Evolutionary conservation across 2,888 invertebrate genomes (phyloP), one percentile per base, ranked within the genome.

Genomic region (Conistra vaccinii): DNA sequence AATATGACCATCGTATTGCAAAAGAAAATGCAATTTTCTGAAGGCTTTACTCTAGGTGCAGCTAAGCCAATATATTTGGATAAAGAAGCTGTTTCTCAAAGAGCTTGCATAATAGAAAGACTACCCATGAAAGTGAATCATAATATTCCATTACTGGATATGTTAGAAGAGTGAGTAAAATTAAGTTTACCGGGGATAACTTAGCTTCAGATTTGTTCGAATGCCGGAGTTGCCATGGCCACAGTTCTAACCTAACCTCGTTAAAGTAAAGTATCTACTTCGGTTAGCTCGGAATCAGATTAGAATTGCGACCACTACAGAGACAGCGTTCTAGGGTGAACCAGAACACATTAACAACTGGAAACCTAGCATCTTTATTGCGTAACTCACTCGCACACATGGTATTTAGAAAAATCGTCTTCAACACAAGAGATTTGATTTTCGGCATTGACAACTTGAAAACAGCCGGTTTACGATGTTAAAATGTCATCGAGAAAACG

Each of bases 1-100:
- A 74, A 63, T 73, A 75, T 80, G 60, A 67, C 53, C 35, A 35
- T 73, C 39, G 26, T 67, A 62, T 66, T 71, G 70, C 69, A 72
- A 77, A 79, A 60, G 66, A 74, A 77, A 84, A 83, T 80, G 80
- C 76, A 74, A 78, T 78, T 80, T 78, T 74, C 48, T 61, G 75
- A 66, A 83, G 72, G 62, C 69, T 75, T 73, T 48, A 35, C 61
- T 42, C 61, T 66, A 61, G 55, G 29, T 51, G 62, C 14, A 76
- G 66, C 66, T 67, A 58, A 82, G 39, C 53, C 23, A 65, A 55
- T 55, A 10, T 55, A 67, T 69, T 78, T 57, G 35, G 61, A 68
- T 68, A 23, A n/a, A 32, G 45, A 45, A 73, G n/a, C 26, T 73
- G 57, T 26, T 69, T 72, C 29, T 48, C 39, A 69, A 69, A 72